phyloP scores from a whole-genome alignment of 2,113 vertebrate species.

The Cryptomyrus ogoouensis region DNA sequence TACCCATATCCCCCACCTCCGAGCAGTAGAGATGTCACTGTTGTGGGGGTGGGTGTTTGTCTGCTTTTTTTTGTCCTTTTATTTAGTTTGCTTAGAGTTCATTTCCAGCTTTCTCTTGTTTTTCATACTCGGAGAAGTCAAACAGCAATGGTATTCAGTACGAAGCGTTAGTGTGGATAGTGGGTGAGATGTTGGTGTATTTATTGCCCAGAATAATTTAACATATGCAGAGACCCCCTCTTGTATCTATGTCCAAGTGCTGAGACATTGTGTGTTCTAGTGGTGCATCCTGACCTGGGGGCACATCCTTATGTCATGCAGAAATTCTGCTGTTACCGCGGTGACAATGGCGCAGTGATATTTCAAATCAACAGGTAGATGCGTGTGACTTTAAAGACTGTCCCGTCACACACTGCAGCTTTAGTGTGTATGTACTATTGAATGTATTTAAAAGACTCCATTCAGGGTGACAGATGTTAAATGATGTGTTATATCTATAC shows the following conservation, averaged over 20 bases:
- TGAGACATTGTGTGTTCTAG: background rate
- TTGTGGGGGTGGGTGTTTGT: background rate
- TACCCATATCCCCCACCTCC: background rate
- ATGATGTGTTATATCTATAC: slow-evolving; percentile 10
- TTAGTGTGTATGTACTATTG: background rate
- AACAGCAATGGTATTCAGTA: background rate
- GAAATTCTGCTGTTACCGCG: background rate
- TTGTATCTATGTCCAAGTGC: background rate
- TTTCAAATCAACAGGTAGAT: background rate
- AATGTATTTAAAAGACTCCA: background rate
- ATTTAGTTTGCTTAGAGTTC: background rate
- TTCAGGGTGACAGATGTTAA: background rate
- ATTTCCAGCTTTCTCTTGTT: background rate
- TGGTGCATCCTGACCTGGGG: background rate
- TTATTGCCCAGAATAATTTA: background rate
- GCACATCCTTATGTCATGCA: background rate
- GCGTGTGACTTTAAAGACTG: background rate
- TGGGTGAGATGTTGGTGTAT: background rate
- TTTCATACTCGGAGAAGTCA: background rate
- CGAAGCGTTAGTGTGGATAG: background rate
- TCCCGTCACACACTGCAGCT: background rate
- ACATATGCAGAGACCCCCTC: background rate
- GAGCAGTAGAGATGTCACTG: background rate
- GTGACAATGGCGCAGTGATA: background rate
- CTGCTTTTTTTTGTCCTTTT: background rate